Base-by-base conservation (phyloP, 1,140 invertebrate genomes). In the Heliconius himera region DNA sequence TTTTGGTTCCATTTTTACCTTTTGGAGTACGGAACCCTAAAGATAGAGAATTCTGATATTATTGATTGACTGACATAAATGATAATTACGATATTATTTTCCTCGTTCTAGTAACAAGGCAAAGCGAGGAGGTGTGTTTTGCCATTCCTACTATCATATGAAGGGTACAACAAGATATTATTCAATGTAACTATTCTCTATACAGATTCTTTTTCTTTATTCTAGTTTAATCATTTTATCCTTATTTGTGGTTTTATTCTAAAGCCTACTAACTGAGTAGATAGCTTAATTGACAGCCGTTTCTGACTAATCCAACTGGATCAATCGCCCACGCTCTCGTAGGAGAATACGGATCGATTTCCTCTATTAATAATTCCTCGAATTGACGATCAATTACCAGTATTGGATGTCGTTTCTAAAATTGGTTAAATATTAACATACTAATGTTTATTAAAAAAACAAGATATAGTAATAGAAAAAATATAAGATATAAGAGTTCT, bases 401-500 rank as follows among this genome's bases (percentile, higher is more conserved):
- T n/a, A 20, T 9, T n/a, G 3, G 41, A 46, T 46, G 13, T 60
- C n/a, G 9, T 56, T 56, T 56, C 54, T 56, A 22, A 56, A n/a
- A 22, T 56, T 56, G 8, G 1, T 56, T 9, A 60, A 60, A 60
- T 46, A 16, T 16, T 16, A 13, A 46, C 13, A 13, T 46, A 46
- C 0, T 3, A 13, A 4, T 46, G 4, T 46, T 46, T 16, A 46
- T 4, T 46, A 4, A 46, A 46, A 46, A 56, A n/a, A 56, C 22
- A 6, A 56, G n/a, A 60, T 26, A 60, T 26, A 60, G 0, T 22
- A 26, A 6, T 2, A 60, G 9, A 6, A 60, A 8, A 26, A 66
- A 29, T 66, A 66, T 66, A 66, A 29, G 26, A 56, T 56, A 22
- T 5, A 11, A 11, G 26, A 26, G 9, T 56, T 29, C 83, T 87